Conservation (phyloP, 1,140 invertebrate species). For the Forficula auricularia region DNA sequence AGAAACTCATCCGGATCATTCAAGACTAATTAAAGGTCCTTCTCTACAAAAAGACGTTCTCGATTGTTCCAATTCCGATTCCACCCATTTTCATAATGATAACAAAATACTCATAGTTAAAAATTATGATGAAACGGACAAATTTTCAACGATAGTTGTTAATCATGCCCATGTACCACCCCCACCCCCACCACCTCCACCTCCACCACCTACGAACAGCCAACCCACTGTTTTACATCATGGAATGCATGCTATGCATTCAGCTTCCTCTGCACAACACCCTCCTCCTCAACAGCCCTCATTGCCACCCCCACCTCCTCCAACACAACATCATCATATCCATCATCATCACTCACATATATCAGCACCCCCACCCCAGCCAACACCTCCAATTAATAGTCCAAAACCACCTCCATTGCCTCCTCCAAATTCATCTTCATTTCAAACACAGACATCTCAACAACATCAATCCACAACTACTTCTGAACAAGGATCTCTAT, state of each 20-base stretch:
- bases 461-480: neutral
- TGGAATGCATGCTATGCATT: conserved; percentile 23
- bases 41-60: no score
- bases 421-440: neutral
- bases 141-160: conserved; percentile 1
- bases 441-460: neutral
- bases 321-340: neutral
- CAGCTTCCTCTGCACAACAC: conserved; percentile 9
- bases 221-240: conserved; percentile 24
- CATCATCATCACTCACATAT: conserved; percentile 3
- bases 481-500: neutral
- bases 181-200: conserved; percentile 2
- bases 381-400: conserved; percentile 1
- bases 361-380: neutral
- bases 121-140: conserved; percentile 1
- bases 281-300: conserved; percentile 2
- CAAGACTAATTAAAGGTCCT: conserved; percentile 11
- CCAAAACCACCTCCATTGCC: neutral
- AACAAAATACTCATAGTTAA: conserved; percentile 5
- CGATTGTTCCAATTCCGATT: conserved; percentile 23
- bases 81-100: conserved; percentile 16
- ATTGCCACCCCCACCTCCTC: neutral
- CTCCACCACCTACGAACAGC: conserved; percentile 19
- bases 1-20: conserved; percentile 24
- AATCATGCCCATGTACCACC: conserved; percentile 9